phyloP scores from a whole-genome alignment of 2,797 vertebrate species.

The Lithobates pipiens region DNA sequence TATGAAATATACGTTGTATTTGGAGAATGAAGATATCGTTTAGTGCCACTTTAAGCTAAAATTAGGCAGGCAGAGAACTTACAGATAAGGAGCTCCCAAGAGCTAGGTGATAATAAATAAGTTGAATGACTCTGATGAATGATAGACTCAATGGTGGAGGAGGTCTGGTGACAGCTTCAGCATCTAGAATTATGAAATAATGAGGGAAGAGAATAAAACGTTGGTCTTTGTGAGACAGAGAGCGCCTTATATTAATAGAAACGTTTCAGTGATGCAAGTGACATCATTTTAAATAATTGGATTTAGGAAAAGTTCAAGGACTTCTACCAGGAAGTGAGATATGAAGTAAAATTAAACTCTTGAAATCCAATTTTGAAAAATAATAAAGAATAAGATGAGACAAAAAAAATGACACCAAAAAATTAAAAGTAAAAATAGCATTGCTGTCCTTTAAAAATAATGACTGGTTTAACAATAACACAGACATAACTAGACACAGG shows the following conservation, averaged over 20 bases:
- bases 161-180: neutral
- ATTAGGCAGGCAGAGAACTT: neutral
- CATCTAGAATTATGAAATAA: neutral
- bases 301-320: neutral
- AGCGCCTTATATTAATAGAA: neutral
- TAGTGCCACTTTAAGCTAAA: neutral
- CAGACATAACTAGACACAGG: too few relatives aligned
- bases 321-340: neutral
- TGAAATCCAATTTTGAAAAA: neutral
- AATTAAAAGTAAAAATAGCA: too few relatives aligned
- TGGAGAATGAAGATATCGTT: too few relatives aligned
- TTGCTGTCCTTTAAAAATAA: too few relatives aligned
- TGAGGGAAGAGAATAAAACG: neutral
- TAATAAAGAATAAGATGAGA: neutral
- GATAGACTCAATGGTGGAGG: neutral
- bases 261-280: neutral
- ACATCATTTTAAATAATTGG: neutral
- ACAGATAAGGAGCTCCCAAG: neutral
- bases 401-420: neutral
- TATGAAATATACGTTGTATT: too few relatives aligned
- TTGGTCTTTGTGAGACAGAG: neutral
- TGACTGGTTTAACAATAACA: too few relatives aligned
- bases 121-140: neutral
- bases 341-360: neutral
- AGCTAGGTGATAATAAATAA: neutral